Evolutionary conservation across 2,888 invertebrate species (phyloP), one percentile per base, ranked within the genome.

Genomic region (Cyrtodaria siliqua): DNA sequence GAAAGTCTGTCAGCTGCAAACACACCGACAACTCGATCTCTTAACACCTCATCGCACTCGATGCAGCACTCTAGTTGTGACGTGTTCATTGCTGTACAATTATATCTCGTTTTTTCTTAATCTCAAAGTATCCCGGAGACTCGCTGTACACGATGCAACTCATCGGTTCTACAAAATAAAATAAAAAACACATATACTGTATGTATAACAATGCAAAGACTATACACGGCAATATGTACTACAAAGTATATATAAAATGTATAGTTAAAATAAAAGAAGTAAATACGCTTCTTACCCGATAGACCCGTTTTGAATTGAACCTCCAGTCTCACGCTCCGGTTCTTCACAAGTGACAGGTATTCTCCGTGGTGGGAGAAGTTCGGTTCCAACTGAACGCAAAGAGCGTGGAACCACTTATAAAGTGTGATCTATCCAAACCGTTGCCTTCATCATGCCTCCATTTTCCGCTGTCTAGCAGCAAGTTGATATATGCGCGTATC

Each of bases 381-480:
- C 1, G 47, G 61, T 18, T 61, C 61, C 12, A 61, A 49, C 49
- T 61, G 61, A 44, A 61, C 18, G 20, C 61, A 44, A 61, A 61
- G 27, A 61, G 61, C 9, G 61, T 47, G 27, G 47, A 27, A 9
- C 61, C 61, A 12, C 18, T 27, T 26, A 49, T 29, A 27, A 61
- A 61, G 24, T 61, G 47, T n/a, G 23, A 6, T 12, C 6, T 2
- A 38, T 61, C 23, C 6, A 70, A 12, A 1, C 24, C 56, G 42
- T 64, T 60, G 18, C 68, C 69, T 16, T 42, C 55, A 56, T 75
- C 66, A 12, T 23, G 20, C 16, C 60, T 29, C 75, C 69, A 75
- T 59, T 49, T 75, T 12, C 60, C 62, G 1, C 53, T 57, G 3
- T 26, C 26, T 18, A 66, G 20, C n/a, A 75, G 53, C 50, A 75